A percentile compares a stretch with the other conserved stretches of the same genome.
Evolutionary conservation across 2,888 invertebrate species (phyloP).

Genomic region (Phytoseiulus persimilis): DNA sequence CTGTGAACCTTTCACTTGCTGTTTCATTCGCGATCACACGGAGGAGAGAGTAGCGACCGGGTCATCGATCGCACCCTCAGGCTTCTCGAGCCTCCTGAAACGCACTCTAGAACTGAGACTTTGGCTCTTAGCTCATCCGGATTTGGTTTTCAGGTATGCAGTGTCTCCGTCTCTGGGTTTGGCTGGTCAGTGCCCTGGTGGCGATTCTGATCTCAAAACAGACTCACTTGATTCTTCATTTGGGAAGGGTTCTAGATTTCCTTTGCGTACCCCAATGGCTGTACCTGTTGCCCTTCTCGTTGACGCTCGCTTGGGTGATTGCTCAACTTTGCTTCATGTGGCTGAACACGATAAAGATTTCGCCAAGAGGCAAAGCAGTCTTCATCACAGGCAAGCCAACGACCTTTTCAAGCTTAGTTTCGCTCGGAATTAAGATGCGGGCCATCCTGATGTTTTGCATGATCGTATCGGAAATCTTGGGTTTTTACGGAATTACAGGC

Average conservation of each 20-base stretch:
- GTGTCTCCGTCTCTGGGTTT: not conserved
- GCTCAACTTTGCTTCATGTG: not conserved
- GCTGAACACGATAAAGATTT: constrained; percentile 7
- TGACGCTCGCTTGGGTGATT: not conserved
- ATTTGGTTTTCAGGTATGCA: not conserved
- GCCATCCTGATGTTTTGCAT: not conserved
- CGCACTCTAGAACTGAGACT: no score
- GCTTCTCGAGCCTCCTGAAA: no score
- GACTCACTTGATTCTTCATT: not conserved
- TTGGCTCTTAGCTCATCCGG: no score
- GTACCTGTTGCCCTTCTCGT: not conserved
- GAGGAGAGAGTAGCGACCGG: no score
- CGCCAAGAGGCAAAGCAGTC: constrained; percentile 18
- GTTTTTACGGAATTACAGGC: constrained; percentile 42
- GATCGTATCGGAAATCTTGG: no score
- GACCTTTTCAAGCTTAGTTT: not conserved
- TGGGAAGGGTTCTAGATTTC: not conserved
- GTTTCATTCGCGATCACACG: no score
- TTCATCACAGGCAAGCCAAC: constrained; percentile 21
- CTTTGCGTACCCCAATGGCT: not conserved
- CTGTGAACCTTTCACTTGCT: no score
- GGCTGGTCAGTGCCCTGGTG: not conserved
- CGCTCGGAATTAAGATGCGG: not conserved
- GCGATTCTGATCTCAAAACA: not conserved
- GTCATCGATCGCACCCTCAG: no score